Percentiles rank a stretch among this genome's conserved stretches.
phyloP scores from a whole-genome alignment of 1,140 invertebrate genomes.

The Bombus polaris region DNA sequence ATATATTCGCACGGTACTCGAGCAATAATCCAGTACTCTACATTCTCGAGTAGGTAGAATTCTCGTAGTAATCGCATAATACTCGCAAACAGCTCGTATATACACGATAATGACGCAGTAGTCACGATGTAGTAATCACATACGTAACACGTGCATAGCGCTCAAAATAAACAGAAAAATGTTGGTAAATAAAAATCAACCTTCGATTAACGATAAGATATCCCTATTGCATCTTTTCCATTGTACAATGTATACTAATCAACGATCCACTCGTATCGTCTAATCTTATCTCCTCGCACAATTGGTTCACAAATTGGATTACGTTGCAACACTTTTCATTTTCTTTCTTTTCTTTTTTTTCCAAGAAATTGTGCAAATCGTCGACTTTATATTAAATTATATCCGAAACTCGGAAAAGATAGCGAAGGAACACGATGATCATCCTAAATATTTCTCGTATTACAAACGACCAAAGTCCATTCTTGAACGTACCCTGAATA shows the following conservation, averaged over 20 bases:
- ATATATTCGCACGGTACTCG: too few relatives aligned
- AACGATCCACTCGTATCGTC: not conserved
- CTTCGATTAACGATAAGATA: too few relatives aligned
- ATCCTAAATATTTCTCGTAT: not conserved
- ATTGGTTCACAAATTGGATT: not conserved
- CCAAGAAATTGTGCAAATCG: too few relatives aligned
- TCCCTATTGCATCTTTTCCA: too few relatives aligned
- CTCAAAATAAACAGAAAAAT: not conserved
- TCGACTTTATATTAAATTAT: too few relatives aligned
- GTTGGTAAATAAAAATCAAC: not conserved
- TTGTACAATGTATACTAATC: not conserved
- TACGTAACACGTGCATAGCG: not conserved
- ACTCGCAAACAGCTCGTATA: too few relatives aligned
- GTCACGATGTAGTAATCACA: not conserved
- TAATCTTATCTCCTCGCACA: slow-evolving; percentile 1
- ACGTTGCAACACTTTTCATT: too few relatives aligned
- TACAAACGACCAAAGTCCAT: not conserved
- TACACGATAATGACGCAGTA: not conserved
- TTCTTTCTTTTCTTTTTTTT: too few relatives aligned
- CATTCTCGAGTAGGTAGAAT: not conserved
- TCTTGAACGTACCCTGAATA: not conserved
- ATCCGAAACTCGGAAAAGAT: too few relatives aligned
- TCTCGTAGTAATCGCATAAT: not conserved
- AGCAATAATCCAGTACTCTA: too few relatives aligned
- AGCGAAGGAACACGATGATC: too few relatives aligned